phyloP scores from a whole-genome alignment of 2,797 vertebrate species.

The Darevskia nairensis region DNA sequence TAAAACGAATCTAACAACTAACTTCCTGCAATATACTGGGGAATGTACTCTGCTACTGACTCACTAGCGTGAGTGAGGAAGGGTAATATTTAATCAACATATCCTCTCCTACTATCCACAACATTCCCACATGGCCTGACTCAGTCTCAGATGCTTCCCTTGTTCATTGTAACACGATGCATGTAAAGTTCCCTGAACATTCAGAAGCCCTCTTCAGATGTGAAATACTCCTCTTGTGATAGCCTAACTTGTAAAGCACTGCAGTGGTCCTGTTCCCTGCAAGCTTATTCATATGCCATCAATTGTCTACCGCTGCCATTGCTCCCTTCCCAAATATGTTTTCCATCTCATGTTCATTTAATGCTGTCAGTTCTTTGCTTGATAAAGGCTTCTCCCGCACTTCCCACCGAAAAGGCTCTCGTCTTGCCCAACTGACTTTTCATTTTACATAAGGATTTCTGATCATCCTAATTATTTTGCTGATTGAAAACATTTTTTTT shows the following conservation, averaged over 20 bases:
- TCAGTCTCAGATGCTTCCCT: neutral
- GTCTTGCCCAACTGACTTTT: neutral
- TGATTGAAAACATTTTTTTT: slow-evolving; percentile 13
- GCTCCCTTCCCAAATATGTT: slow-evolving; percentile 53
- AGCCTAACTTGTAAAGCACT: neutral
- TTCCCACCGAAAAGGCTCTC: slow-evolving; percentile 4
- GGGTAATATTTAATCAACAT: too few relatives aligned
- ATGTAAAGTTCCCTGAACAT: neutral
- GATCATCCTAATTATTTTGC: slow-evolving; percentile 2
- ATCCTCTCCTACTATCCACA: too few relatives aligned
- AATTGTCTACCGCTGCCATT: slow-evolving; percentile 42
- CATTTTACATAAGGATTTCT: slow-evolving; percentile 30
- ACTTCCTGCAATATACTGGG: too few relatives aligned
- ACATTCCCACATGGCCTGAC: too few relatives aligned
- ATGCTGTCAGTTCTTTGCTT: slow-evolving; percentile 47
- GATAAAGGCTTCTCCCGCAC: slow-evolving; percentile 52
- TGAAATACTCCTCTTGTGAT: neutral
- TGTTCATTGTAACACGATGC: neutral
- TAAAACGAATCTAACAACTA: too few relatives aligned
- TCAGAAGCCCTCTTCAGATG: neutral
- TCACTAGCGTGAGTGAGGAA: too few relatives aligned
- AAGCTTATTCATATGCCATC: slow-evolving; percentile 28
- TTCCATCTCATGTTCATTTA: slow-evolving; percentile 49
- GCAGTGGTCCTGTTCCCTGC: neutral
- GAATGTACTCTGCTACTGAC: too few relatives aligned